Percentiles rank a stretch among this genome's conserved stretches.
These are phyloP conservation scores for Asbolus verrucosus DNA, from an alignment of 1,140 invertebrate genomes.

Conservation along the genomic window DNA sequence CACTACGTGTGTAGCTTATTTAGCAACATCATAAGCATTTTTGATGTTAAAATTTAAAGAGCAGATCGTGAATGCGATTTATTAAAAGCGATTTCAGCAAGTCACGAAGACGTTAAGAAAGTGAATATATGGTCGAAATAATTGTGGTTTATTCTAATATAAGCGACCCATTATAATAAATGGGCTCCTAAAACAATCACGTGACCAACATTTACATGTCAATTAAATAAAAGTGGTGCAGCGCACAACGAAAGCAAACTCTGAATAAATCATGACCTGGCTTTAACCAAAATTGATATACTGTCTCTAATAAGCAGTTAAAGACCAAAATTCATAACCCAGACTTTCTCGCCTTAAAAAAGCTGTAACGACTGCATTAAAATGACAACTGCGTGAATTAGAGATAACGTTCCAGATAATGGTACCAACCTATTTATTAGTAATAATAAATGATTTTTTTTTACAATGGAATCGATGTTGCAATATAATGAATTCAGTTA, in stretches of 20 bases:
- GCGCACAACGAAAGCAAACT: slow-evolving; percentile 37
- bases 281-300: slow-evolving; percentile 34
- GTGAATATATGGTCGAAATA: slow-evolving; percentile 16
- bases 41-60: background rate
- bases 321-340: slow-evolving; percentile 6
- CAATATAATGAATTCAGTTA: too few species aligned
- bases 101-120: slow-evolving; percentile 6
- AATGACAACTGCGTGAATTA: too few species aligned
- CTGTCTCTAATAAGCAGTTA: slow-evolving; percentile 36
- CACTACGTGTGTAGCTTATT: background rate
- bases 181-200: too few species aligned
- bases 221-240: slow-evolving; percentile 19
- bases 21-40: background rate
- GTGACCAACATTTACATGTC: slow-evolving; percentile 19
- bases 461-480: too few species aligned
- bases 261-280: slow-evolving; percentile 31
- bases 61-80: slow-evolving; percentile 7
- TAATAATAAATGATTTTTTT: too few species aligned
- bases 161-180: too few species aligned
- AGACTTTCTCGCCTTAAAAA: slow-evolving; percentile 25
- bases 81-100: background rate
- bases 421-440: too few species aligned
- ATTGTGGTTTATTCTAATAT: slow-evolving; percentile 4
- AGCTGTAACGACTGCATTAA: too few species aligned
- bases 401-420: too few species aligned